These are phyloP conservation scores for Tinea trinotella DNA, from an alignment of 2,888 invertebrate genomes.

Conservation along the genomic window DNA sequence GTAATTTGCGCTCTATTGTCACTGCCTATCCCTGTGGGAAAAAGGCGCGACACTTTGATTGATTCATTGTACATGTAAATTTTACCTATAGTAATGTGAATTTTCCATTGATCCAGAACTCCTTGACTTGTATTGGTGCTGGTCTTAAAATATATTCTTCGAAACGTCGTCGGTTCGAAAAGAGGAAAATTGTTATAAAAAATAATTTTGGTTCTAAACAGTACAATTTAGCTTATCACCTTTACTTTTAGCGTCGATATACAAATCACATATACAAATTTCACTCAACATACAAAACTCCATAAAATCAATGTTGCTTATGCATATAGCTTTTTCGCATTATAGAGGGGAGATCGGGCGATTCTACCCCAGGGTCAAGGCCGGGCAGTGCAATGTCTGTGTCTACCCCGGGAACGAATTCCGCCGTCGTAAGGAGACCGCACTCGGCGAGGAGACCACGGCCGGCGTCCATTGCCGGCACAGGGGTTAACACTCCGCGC, in stretches of 20 bases:
- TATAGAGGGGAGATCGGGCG: conserved; percentile 80
- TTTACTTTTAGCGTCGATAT: neutral
- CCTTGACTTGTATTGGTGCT: too few species aligned
- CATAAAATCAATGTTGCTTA: neutral
- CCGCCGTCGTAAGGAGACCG: conserved; percentile 79
- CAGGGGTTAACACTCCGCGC: conserved; percentile 79
- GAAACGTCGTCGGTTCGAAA: too few species aligned
- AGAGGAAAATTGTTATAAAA: too few species aligned
- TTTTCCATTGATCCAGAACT: too few species aligned
- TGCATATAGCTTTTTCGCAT: neutral
- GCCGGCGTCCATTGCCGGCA: conserved; percentile 87
- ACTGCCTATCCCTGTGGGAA: too few species aligned
- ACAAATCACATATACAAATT: neutral
- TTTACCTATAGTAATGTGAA: too few species aligned
- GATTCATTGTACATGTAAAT: too few species aligned
- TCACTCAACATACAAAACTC: neutral
- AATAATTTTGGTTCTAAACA: too few species aligned
- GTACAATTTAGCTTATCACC: too few species aligned
- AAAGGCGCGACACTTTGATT: too few species aligned
- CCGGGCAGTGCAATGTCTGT: conserved; percentile 89
- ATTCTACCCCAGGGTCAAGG: conserved; percentile 83
- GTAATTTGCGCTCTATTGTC: too few species aligned
- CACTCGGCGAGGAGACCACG: conserved; percentile 79
- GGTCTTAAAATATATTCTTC: too few species aligned
- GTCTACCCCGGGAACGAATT: conserved; percentile 74